Conservation (phyloP, 2,113 vertebrate genomes). For the Onychostoma macrolepis region DNA sequence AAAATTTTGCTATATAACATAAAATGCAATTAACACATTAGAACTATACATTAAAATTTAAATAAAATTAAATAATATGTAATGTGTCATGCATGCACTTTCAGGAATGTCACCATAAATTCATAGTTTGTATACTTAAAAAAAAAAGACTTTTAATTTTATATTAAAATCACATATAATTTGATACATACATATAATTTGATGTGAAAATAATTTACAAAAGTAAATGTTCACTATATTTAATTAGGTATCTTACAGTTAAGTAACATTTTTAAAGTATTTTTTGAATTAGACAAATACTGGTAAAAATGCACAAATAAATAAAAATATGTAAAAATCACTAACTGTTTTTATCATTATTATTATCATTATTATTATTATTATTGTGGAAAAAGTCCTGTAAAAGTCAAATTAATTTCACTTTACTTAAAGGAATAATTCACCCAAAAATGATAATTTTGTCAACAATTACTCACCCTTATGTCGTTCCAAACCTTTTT, state of each 20-base stretch:
- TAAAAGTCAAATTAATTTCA: not conserved
- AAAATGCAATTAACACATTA: too few species aligned
- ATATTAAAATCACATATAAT: not conserved
- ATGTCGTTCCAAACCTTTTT: too few species aligned
- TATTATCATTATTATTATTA: not conserved
- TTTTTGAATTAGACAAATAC: not conserved
- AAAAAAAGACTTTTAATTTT: too few species aligned
- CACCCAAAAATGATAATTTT: too few species aligned
- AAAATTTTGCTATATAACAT: too few species aligned
- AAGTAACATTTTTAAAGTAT: not conserved
- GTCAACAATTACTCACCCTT: too few species aligned
- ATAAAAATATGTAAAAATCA: not conserved
- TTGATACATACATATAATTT: not conserved
- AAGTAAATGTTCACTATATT: too few species aligned
- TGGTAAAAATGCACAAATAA: not conserved
- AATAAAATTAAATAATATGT: too few species aligned
- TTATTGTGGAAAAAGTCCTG: not conserved
- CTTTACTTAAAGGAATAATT: not conserved
- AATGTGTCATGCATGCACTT: too few species aligned
- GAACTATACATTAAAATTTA: too few species aligned
- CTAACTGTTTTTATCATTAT: not conserved
- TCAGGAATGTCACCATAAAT: too few species aligned
- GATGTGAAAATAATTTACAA: not conserved
- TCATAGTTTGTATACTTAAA: too few species aligned
- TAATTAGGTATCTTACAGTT: not conserved